Evolutionary conservation across 53 echinoderm and acorn worm species (phyloP), one percentile per base, ranked within the genome.

Genomic region (Pentamera pediparva): DNA sequence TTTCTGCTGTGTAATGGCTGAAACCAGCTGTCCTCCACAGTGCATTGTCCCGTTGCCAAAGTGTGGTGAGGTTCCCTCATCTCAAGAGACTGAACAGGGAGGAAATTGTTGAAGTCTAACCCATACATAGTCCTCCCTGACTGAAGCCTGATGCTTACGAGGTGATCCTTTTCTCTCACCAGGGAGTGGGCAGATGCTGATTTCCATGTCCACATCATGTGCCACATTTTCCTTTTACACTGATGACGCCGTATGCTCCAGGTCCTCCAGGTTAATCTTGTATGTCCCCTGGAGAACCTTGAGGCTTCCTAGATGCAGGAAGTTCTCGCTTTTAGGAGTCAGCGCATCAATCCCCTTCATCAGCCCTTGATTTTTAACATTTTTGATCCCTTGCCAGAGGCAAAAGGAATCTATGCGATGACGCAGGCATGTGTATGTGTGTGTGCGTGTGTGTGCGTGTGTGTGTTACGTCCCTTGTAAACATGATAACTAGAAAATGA

Each of bases 81-180:
- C 20, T 41, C 24, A 31, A 32, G 72, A 20, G 37, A 55, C 58
- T 59, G 70, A 34, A 74, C 51, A 13, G 83, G 83, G 2, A 77
- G 37, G 56, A 83, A 76, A 65, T 83, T 83, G 11, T 20, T 15
- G 17, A 69, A 83, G 35, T 62, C 34, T 2, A 54, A 35, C 26
- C 75, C 22, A 55, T 25, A 76, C 9, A n/a, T n/a, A n/a, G n/a
- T 37, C 9, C 39, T 76, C 76, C 37, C 56, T 6, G 20, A 83
- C 76, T 25, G 76, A 65, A 37, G 69, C 76, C 40, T 83, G 83
- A 38, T 83, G 83, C 39, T 83, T 83, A 59, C 76, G 76, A 19
- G 76, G 76, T 28, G 53, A 56, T 21, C 83, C 83, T n/a, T 65
- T 83, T 57, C 48, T 77, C 17, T 76, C 83, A 31, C 30, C 67